Evolutionary conservation across 2,888 invertebrate genomes (phyloP).

Genomic region (Drosophila borealis): DNA sequence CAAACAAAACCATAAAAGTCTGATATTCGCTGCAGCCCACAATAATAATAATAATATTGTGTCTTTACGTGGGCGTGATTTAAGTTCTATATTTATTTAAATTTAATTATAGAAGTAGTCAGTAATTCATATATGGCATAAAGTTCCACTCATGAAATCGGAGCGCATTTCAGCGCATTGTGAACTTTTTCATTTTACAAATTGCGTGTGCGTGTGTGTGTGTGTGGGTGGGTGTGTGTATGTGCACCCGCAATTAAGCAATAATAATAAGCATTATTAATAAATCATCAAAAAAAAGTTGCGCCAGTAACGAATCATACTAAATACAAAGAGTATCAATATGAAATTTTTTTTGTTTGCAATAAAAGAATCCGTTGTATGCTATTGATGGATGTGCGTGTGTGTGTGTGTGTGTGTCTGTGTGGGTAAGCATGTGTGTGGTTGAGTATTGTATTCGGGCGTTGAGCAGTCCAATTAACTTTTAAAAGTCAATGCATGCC

Average conservation of each 20-base stretch:
- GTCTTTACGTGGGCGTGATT: constrained; percentile 22
- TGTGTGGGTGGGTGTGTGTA: constrained; percentile 18
- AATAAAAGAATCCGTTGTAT: constrained; percentile 24
- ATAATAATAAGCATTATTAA: constrained; percentile 81
- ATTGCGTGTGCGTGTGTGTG: background rate
- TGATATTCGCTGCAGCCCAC: constrained; percentile 3
- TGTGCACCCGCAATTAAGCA: constrained; percentile 75
- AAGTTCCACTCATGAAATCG: background rate
- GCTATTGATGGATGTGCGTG: constrained; percentile 4
- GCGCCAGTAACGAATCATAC: constrained; percentile 21
- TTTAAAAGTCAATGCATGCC: constrained; percentile 37
- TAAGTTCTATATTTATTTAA: constrained; percentile 26
- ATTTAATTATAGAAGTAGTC: constrained; percentile 28
- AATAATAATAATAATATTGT: background rate
- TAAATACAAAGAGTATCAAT: constrained; percentile 61
- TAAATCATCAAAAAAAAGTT: constrained; percentile 67
- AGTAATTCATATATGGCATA: background rate
- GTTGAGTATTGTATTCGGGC: constrained; percentile 35
- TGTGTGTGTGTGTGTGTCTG: background rate
- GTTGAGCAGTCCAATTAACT: constrained; percentile 64
- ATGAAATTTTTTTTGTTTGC: constrained; percentile 11
- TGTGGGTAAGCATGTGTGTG: constrained; percentile 10
- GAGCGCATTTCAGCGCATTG: background rate
- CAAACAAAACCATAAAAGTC: constrained; percentile 13
- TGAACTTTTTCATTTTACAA: constrained; percentile 35